These are phyloP conservation scores for Amiota minor DNA, from an alignment of 2,888 invertebrate genomes.

Conservation along the genomic window DNA sequence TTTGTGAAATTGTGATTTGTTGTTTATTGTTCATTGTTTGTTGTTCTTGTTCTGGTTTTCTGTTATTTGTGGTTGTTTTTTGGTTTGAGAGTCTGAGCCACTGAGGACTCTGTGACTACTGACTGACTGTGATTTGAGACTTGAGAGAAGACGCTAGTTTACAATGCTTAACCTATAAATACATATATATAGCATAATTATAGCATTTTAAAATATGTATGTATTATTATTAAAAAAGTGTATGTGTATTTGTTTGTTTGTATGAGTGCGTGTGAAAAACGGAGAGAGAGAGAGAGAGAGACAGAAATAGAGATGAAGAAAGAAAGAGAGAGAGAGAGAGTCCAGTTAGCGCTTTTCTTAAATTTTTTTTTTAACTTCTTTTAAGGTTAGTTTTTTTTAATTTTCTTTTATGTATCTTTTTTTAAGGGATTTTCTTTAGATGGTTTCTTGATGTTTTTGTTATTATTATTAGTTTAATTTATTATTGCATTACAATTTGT, in stretches of 20 bases:
- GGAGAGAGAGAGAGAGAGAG: not conserved
- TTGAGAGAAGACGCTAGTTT: slow-evolving; percentile 48
- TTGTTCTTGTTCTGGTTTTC: not conserved
- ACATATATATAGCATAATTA: slow-evolving; percentile 44
- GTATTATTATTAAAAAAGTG: slow-evolving; percentile 41
- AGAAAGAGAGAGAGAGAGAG: slow-evolving; percentile 61
- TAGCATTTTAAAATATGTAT: slow-evolving; percentile 29
- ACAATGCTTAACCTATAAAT: slow-evolving; percentile 69
- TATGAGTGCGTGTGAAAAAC: no score
- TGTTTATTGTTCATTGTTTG: not conserved
- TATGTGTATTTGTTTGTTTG: not conserved
- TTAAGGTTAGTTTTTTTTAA: slow-evolving; percentile 42
- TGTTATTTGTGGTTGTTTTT: slow-evolving; percentile 28
- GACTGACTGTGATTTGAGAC: no score
- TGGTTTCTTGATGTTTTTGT: not conserved
- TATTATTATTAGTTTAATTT: slow-evolving; percentile 29
- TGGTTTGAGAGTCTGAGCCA: not conserved
- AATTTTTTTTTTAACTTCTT: slow-evolving; percentile 35
- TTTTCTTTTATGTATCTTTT: slow-evolving; percentile 33
- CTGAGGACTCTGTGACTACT: no score
- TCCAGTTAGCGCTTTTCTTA: slow-evolving; percentile 57
- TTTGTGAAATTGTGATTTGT: not conserved
- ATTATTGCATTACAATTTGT: slow-evolving; percentile 14
- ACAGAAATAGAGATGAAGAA: slow-evolving; percentile 45
- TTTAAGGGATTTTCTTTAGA: slow-evolving; percentile 12